Conservation (phyloP, 2,888 invertebrate genomes). For the Melanotus villosus region DNA sequence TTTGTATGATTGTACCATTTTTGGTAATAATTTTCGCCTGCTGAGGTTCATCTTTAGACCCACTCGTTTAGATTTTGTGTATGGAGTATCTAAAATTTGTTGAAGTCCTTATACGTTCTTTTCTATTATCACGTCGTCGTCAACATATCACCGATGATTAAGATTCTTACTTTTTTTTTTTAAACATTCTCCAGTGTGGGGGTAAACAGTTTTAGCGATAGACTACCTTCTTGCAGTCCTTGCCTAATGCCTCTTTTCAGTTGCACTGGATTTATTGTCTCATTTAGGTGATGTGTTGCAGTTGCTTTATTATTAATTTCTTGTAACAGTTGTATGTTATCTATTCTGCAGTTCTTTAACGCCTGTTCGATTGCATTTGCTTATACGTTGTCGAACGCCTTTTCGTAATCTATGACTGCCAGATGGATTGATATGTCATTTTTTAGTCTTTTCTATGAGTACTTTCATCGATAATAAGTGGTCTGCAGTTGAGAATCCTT, state of each 20-base stretch:
- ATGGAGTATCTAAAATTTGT: neutral
- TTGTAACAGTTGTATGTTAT: neutral
- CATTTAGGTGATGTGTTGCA: too few species aligned
- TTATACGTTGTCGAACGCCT: neutral
- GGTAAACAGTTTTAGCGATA: neutral
- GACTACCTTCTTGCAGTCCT: too few species aligned
- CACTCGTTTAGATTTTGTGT: neutral
- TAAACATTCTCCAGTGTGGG: neutral
- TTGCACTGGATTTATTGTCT: neutral
- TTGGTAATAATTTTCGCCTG: neutral
- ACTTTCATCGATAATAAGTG: too few species aligned
- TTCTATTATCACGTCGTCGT: neutral
- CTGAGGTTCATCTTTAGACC: neutral
- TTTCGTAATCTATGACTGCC: neutral
- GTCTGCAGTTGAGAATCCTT: too few species aligned
- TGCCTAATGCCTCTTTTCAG: neutral
- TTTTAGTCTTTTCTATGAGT: too few species aligned
- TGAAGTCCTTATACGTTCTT: neutral
- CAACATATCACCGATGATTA: neutral
- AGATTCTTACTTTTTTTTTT: neutral
- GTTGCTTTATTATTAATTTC: neutral
- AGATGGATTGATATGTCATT: too few species aligned
- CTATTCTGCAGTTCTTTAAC: neutral
- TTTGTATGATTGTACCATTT: neutral
- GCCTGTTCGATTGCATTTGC: neutral